Evolutionary conservation across 2,113 vertebrate species (phyloP), one percentile per base, ranked within the genome.

Genomic region (Epinephelus cyanopodus): DNA sequence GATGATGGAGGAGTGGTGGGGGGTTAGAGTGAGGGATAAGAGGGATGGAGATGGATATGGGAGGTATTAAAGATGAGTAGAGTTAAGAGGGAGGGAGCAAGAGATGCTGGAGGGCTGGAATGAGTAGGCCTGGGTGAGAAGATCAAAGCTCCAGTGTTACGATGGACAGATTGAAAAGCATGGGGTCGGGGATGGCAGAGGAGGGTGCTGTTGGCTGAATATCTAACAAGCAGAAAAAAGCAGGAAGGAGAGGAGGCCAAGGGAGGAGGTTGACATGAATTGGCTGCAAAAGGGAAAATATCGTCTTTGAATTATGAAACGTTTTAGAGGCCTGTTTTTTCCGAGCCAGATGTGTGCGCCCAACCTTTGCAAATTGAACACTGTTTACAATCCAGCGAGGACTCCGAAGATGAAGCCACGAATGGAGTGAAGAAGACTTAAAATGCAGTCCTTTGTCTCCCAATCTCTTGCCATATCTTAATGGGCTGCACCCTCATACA

Each of bases 71-170:
- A 90, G 83, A 90, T 88, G 86, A 91, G 88, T 75, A 18, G 79
- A 78, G 83, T 84, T 56, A 72, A 67, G 61, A 53, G 37, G 73
- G 70, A 60, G 77, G 53, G 73, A 65, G 71, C 37, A 64, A 63
- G 69, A 78, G 85, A 76, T 58, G 86, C 93, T 92, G 89, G 63
- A 77, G 84, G 90, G 85, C 68, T 84, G 73, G 69, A 66, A 72
- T 56, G 85, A 89, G 92, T 52, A 76, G 86, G 81, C 70, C 66
- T 73, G 83, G 90, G 86, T 89, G 82, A 88, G 92, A 88, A 82
- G 92, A 92, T 94, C 92, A 93, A 94, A 94, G 91, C 92, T 90
- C 73, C 85, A 91, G 87, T 89, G 91, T 84, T 90, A 76, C 56
- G 91, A 91, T 88, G 89, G 88, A 88, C 83, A 88, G 88, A 93